Evolutionary conservation across 2,888 invertebrate genomes (phyloP).

Genomic region (Agrotis exclamationis): DNA sequence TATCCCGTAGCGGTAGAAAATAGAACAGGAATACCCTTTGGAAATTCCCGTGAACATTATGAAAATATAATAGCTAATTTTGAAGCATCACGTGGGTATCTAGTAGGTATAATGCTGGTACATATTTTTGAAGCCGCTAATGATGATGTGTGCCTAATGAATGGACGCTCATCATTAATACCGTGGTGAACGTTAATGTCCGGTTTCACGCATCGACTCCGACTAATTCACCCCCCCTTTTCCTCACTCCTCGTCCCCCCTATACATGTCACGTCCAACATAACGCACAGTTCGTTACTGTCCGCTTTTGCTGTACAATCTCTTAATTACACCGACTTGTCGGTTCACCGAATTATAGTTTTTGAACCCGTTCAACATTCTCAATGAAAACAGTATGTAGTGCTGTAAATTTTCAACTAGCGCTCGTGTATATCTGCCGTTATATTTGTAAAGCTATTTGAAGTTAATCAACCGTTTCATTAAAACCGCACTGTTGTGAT

Average conservation of each 20-base stretch:
- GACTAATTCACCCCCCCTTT: constrained; percentile 65
- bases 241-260: not conserved
- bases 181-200: constrained; percentile 62
- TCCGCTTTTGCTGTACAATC: constrained; percentile 71
- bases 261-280: constrained; percentile 66
- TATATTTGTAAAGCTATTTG: constrained; percentile 15
- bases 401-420: constrained; percentile 13
- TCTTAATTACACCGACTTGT: constrained; percentile 70
- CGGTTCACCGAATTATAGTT: constrained; percentile 59
- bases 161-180: constrained; percentile 66
- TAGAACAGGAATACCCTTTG: not conserved
- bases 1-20: not conserved
- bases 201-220: constrained; percentile 71
- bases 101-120: not conserved
- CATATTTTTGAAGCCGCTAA: constrained; percentile 54
- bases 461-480: constrained; percentile 28
- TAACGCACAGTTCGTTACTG: constrained; percentile 72
- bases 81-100: not conserved
- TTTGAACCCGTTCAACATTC: constrained; percentile 35
- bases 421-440: constrained; percentile 18
- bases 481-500: constrained; percentile 23
- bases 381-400: constrained; percentile 41
- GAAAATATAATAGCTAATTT: constrained; percentile 16
- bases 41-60: not conserved
- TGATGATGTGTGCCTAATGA: constrained; percentile 56